Percentiles rank a stretch among this genome's conserved stretches.
Evolutionary conservation across 2,888 invertebrate species (phyloP).

Genomic region (Drosophila longiperda): DNA sequence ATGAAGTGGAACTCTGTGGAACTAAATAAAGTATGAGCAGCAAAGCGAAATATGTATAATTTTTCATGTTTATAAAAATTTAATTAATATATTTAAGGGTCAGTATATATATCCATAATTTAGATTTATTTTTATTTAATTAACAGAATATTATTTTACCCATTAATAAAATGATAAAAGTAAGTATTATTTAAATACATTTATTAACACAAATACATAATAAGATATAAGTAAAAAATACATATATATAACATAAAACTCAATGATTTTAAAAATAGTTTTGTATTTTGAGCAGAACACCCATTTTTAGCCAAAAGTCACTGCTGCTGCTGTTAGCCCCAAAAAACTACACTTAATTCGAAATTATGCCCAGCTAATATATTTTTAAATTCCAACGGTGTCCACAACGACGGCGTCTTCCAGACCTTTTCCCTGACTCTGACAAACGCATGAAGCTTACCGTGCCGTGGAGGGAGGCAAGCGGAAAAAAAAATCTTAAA

Average conservation of each 20-base stretch:
- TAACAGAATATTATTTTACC: not conserved
- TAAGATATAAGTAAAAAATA: not conserved
- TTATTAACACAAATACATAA: not conserved
- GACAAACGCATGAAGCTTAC: conserved; percentile 52
- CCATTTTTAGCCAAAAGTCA: conserved; percentile 28
- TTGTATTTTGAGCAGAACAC: conserved; percentile 22
- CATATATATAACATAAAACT: not conserved
- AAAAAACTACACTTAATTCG: conserved; percentile 69
- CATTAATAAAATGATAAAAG: not conserved
- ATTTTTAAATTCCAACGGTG: conserved; percentile 76
- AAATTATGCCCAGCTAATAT: conserved; percentile 74
- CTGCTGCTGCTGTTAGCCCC: conserved; percentile 2
- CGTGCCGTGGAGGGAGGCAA: conserved; percentile 55
- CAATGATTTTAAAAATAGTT: not conserved
- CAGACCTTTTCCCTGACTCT: conserved; percentile 22
- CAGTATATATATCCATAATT: not conserved
- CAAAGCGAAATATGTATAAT: not conserved
- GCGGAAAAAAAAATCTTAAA: conserved; percentile 66
- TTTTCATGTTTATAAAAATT: not conserved
- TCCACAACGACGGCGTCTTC: conserved; percentile 44
- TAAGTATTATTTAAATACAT: not conserved
- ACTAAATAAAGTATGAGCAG: not conserved
- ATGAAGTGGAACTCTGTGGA: not conserved
- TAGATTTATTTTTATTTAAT: not conserved
- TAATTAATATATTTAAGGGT: not conserved